Percentiles rank a stretch among this genome's conserved stretches.
Evolutionary conservation across 1,140 invertebrate genomes (phyloP).

Genomic region (Tribolium madens): DNA sequence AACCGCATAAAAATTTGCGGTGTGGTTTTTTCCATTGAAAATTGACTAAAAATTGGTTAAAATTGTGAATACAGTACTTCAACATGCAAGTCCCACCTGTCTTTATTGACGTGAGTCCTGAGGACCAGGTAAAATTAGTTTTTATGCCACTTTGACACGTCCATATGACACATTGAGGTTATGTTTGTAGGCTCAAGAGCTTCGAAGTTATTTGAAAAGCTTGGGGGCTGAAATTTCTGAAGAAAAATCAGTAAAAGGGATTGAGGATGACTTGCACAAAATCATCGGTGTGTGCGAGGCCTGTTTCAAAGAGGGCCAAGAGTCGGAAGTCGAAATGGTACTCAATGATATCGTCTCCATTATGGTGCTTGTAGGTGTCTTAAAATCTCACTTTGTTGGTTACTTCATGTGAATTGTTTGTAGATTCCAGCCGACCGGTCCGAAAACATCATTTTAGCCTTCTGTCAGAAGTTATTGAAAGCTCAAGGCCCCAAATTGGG

Average conservation of each 20-base stretch:
- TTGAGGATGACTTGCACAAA: slow-evolving; percentile 94
- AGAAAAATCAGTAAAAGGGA: slow-evolving; percentile 89
- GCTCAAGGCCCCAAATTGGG: slow-evolving; percentile 86
- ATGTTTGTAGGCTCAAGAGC: slow-evolving; percentile 83
- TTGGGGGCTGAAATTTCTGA: slow-evolving; percentile 93
- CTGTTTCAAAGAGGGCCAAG: slow-evolving; percentile 88
- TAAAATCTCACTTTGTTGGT: slow-evolving; percentile 6
- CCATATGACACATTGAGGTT: slow-evolving; percentile 64
- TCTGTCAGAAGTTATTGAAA: slow-evolving; percentile 95
- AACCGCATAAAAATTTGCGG: not conserved
- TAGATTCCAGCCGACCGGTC: slow-evolving; percentile 87
- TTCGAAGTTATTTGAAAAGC: slow-evolving; percentile 89
- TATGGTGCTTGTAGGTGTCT: slow-evolving; percentile 82
- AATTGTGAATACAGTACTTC: not conserved
- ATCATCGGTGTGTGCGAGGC: slow-evolving; percentile 94
- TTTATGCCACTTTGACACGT: slow-evolving; percentile 2
- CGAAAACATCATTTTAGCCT: slow-evolving; percentile 91
- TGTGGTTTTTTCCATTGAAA: not conserved
- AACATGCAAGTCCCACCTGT: slow-evolving; percentile 82
- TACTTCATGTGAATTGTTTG: too few species aligned
- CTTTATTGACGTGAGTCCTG: slow-evolving; percentile 83
- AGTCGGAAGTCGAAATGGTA: slow-evolving; percentile 84
- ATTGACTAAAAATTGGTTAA: not conserved
- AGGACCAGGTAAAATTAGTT: slow-evolving; percentile 78
- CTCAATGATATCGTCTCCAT: slow-evolving; percentile 94